A percentile compares a stretch with the other conserved stretches of the same genome.
Evolutionary conservation across 2,888 invertebrate species (phyloP).

Genomic region (Troides helena): DNA sequence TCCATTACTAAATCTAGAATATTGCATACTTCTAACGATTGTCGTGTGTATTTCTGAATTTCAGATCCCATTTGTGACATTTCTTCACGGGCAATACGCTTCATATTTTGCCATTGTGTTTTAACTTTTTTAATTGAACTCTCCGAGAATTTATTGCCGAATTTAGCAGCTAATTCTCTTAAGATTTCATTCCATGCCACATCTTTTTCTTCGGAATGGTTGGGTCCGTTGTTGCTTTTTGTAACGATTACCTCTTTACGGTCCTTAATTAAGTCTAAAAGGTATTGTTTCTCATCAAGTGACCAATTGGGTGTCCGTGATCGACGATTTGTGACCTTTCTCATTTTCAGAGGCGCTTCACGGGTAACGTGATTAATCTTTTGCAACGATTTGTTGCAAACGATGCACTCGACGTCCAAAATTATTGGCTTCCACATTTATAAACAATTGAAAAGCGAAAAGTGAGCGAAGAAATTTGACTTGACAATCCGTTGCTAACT

Average conservation of each 20-base stretch:
- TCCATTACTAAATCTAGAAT: slow-evolving; percentile 64
- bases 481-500: slow-evolving; percentile 45
- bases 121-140: slow-evolving; percentile 73
- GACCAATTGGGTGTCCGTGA: slow-evolving; percentile 75
- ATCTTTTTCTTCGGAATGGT: slow-evolving; percentile 70
- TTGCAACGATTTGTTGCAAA: slow-evolving; percentile 77
- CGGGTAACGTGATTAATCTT: slow-evolving; percentile 65
- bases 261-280: slow-evolving; percentile 70
- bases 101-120: slow-evolving; percentile 78
- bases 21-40: slow-evolving; percentile 65
- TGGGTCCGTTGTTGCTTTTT: slow-evolving; percentile 67
- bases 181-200: slow-evolving; percentile 73
- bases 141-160: slow-evolving; percentile 64
- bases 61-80: slow-evolving; percentile 55
- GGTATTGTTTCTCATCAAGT: slow-evolving; percentile 67
- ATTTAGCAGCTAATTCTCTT: slow-evolving; percentile 54
- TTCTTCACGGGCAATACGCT: slow-evolving; percentile 72
- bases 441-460: slow-evolving; percentile 63
- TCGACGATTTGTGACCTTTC: slow-evolving; percentile 62
- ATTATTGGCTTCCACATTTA: slow-evolving; percentile 74
- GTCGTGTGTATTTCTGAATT: slow-evolving; percentile 55
- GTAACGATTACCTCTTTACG: slow-evolving; percentile 67
- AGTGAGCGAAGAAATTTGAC: slow-evolving; percentile 49
- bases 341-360: slow-evolving; percentile 56
- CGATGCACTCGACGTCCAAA: slow-evolving; percentile 76